Evolutionary conservation across 2,888 invertebrate genomes (phyloP).

Genomic region (Meandrusa payeni): DNA sequence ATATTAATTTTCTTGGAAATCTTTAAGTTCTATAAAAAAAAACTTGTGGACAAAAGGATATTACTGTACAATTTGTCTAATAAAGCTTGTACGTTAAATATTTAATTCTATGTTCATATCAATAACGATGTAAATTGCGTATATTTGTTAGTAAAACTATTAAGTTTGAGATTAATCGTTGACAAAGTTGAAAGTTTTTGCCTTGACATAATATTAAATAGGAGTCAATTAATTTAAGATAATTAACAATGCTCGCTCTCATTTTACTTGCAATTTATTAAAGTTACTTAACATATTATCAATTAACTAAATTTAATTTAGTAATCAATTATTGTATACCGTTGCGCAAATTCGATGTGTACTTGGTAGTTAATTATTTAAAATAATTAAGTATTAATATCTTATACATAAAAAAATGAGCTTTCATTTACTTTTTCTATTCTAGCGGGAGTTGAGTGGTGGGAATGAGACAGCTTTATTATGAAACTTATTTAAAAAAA

Average conservation of each 20-base stretch:
- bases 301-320: no score
- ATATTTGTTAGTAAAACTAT: not conserved
- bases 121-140: constrained; percentile 6
- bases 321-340: no score
- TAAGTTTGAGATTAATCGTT: constrained; percentile 8
- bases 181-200: constrained; percentile 20
- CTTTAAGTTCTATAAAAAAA: not conserved
- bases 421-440: no score
- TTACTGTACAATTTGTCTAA: not conserved
- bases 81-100: no score
- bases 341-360: no score
- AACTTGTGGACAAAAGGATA: constrained; percentile 2
- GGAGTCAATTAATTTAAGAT: constrained; percentile 12
- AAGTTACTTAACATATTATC: not conserved
- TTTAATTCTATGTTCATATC: not conserved
- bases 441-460: no score
- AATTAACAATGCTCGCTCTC: not conserved
- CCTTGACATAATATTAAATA: constrained; percentile 22
- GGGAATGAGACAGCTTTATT: no score
- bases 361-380: no score
- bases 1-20: not conserved
- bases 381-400: no score
- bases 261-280: constrained; percentile 1
- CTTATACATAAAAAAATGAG: no score
- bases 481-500: no score